Base-by-base conservation (phyloP, 2,888 invertebrate species). In the Agonum fuliginosum region DNA sequence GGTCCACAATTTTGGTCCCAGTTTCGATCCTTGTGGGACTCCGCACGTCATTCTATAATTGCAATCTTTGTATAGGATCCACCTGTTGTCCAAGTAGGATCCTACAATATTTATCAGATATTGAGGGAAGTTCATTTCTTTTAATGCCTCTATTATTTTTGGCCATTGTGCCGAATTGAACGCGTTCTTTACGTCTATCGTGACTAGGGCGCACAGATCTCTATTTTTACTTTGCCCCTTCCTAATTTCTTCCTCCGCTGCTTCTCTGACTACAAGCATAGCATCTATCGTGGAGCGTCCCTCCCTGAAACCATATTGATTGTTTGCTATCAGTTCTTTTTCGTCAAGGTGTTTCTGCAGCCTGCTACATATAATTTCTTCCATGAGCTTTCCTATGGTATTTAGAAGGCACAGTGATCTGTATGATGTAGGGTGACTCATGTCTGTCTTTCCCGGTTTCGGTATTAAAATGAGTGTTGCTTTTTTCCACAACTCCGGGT, bases 401-500 rank as follows among this genome's bases (percentile, higher is more conserved):
- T 30, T 8, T 8, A 30, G 8, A 30, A 30, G 30, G 30, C 30
- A 30, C 8, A 30, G 30, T 30, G 30, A 8, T 8, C 30, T 30
- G 8, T 30, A 30, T 30, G 30, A 3, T 8, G 30, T 5, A 5
- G 30, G 4, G 4, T 5, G 3, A 5, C 4, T 30, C 30, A 30
- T 30, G 30, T 30, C 30, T 5, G 30, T 30, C 8, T 30, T 30
- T 8, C 30, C 30, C 8, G 30, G 30, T 8, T 30, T 30, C 8
- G 30, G 30, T 5, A 30, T 30, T 30, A 30, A 30, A 5, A 30
- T 30, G n/a, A n/a, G 10, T 34, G 2, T 27, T 34, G 80, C 78
- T 14, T 3, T 48, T 37, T 81, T 81, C 80, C 81, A 82, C 6
- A 48, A 22, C 5, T n/a, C 19, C 5, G 79, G 72, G 37, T 81